Evolutionary conservation across 2,113 vertebrate genomes (phyloP).

Genomic region (Callionymus lyra): DNA sequence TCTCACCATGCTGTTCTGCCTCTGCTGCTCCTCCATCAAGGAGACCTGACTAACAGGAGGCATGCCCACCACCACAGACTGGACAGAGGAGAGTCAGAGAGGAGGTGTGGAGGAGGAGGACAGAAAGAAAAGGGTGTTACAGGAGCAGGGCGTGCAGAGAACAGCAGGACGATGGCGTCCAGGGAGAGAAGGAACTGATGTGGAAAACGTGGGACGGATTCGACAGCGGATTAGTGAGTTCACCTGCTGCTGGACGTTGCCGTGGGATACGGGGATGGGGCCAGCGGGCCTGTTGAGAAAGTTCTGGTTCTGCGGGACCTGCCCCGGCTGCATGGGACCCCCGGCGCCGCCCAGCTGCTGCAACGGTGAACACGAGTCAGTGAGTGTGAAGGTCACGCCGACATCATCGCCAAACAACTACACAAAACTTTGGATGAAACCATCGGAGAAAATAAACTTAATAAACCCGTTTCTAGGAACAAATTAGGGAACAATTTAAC

Average conservation of each 20-base stretch:
- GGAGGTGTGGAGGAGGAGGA: not conserved
- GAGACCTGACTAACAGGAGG: conserved; percentile 72
- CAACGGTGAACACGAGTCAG: not conserved
- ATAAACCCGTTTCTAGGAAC: too few species aligned
- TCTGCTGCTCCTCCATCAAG: conserved; percentile 83
- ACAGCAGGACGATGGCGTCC: conserved; percentile 13
- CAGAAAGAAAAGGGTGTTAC: conserved; percentile 17
- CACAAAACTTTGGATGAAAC: too few species aligned
- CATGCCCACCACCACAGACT: conserved; percentile 74
- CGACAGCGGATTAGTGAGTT: conserved; percentile 1
- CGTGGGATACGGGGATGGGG: conserved; percentile 60
- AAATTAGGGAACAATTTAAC: too few species aligned
- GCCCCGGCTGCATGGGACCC: conserved; percentile 61
- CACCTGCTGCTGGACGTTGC: conserved; percentile 76
- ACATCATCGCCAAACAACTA: too few species aligned
- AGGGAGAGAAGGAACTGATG: conserved; percentile 7
- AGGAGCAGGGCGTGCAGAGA: conserved; percentile 49
- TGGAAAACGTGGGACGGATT: conserved; percentile 3
- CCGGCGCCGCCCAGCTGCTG: conserved; percentile 49
- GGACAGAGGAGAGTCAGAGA: conserved; percentile 32
- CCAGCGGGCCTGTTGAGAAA: conserved; percentile 58
- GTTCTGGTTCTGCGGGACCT: conserved; percentile 63
- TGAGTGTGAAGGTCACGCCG: not conserved
- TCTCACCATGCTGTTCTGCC: conserved; percentile 82
- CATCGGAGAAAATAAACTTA: too few species aligned